Percentiles rank a stretch among this genome's conserved stretches.
phyloP scores from a whole-genome alignment of 2,888 invertebrate species.

The Lathronympha strigana region DNA sequence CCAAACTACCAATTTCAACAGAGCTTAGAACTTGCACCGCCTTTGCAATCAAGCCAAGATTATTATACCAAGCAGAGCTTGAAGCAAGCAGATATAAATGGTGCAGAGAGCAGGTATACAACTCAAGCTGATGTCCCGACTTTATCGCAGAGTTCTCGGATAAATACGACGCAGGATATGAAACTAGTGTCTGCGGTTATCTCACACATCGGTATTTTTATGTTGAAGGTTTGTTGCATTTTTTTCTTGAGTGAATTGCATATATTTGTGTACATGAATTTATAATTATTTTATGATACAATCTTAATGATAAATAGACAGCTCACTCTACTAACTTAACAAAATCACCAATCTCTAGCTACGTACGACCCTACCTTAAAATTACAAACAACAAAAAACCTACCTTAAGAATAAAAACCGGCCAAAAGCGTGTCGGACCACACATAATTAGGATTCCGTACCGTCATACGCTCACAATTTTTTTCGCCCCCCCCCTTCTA shows the following conservation, averaged over 20 bases:
- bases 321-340: no score
- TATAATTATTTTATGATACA: neutral
- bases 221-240: constrained; percentile 58
- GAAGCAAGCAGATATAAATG: neutral
- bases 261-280: neutral
- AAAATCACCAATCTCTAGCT: no score
- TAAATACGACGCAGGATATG: constrained; percentile 23
- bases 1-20: constrained; percentile 18
- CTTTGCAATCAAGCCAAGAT: constrained; percentile 24
- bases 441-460: no score
- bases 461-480: no score
- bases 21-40: constrained; percentile 25
- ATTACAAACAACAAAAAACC: no score
- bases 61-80: constrained; percentile 16
- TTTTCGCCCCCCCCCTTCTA: no score
- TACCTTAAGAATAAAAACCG: no score
- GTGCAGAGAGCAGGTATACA: neutral
- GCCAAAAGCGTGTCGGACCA: no score
- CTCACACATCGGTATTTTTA: constrained; percentile 61
- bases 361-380: no score
- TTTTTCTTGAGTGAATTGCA: constrained; percentile 14
- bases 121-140: neutral
- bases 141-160: neutral
- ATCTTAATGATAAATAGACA: neutral
- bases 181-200: constrained; percentile 52